A percentile compares a stretch with the other conserved stretches of the same genome.
Evolutionary conservation across 2,113 vertebrate genomes (phyloP).

Genomic region (Terrapene triunguis): DNA sequence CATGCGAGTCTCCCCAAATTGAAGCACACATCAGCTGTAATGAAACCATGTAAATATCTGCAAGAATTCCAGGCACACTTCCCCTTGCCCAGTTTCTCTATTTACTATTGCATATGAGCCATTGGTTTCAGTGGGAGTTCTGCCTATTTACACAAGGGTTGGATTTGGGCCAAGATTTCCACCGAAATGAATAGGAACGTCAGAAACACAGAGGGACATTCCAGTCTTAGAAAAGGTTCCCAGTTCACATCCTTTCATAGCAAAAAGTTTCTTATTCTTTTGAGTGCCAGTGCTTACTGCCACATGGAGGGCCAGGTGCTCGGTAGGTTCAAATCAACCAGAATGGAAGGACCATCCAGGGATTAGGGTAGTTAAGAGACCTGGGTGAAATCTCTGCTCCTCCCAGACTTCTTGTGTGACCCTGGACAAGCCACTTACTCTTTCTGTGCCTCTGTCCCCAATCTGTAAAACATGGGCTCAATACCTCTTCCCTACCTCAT

Average conservation of each 20-base stretch:
- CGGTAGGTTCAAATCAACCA: neutral
- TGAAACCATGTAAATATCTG: neutral
- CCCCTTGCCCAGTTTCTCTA: neutral
- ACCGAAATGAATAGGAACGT: neutral
- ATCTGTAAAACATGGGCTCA: neutral
- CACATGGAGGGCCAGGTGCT: neutral
- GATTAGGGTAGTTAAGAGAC: neutral
- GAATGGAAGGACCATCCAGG: neutral
- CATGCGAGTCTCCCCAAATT: neutral
- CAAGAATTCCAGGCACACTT: neutral
- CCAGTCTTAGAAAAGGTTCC: neutral
- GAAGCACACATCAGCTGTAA: neutral
- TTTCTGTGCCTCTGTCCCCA: neutral
- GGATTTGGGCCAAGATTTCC: neutral
- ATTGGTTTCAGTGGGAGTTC: neutral
- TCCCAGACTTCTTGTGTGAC: neutral
- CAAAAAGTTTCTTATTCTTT: neutral
- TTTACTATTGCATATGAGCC: neutral
- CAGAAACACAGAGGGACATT: neutral
- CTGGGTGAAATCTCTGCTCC: neutral
- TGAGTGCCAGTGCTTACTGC: neutral
- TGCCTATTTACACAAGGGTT: neutral
- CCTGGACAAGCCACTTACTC: neutral
- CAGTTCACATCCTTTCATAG: neutral
- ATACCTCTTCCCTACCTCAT: neutral